Percentiles rank a stretch among this genome's conserved stretches.
Evolutionary conservation across 1,140 invertebrate genomes (phyloP).

Genomic region (Aethina tumida): DNA sequence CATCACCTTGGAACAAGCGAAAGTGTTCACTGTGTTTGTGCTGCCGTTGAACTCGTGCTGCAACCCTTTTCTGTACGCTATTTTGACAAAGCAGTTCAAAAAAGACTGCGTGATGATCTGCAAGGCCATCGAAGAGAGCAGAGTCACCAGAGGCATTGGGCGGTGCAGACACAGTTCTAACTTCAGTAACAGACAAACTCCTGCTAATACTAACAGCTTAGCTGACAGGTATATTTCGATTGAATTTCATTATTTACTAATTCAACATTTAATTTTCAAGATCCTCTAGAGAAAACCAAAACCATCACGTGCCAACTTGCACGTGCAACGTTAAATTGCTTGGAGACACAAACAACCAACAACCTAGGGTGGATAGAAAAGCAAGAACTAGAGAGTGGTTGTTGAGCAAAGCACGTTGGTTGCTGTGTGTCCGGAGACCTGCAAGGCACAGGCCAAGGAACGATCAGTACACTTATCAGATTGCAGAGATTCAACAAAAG

Average conservation of each 20-base stretch:
- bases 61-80: constrained; percentile 94
- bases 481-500: constrained; percentile 67
- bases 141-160: constrained; percentile 79
- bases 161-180: constrained; percentile 77
- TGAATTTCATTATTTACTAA: neutral
- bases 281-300: constrained; percentile 58
- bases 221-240: constrained; percentile 45
- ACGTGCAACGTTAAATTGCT: constrained; percentile 57
- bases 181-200: constrained; percentile 80
- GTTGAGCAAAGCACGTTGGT: constrained; percentile 38
- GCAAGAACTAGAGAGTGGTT: constrained; percentile 37
- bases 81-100: constrained; percentile 95
- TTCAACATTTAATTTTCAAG: constrained; percentile 1
- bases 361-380: constrained; percentile 28
- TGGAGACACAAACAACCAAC: constrained; percentile 22
- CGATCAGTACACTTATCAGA: constrained; percentile 68
- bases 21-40: constrained; percentile 94
- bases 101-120: constrained; percentile 95
- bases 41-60: constrained; percentile 92
- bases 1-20: constrained; percentile 89
- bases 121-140: constrained; percentile 85
- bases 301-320: constrained; percentile 50
- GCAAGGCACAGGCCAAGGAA: constrained; percentile 36
- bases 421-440: constrained; percentile 33
- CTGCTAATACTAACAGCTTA: constrained; percentile 77